Conservation (phyloP, 2,888 invertebrate genomes). For the Archips xylosteana region DNA sequence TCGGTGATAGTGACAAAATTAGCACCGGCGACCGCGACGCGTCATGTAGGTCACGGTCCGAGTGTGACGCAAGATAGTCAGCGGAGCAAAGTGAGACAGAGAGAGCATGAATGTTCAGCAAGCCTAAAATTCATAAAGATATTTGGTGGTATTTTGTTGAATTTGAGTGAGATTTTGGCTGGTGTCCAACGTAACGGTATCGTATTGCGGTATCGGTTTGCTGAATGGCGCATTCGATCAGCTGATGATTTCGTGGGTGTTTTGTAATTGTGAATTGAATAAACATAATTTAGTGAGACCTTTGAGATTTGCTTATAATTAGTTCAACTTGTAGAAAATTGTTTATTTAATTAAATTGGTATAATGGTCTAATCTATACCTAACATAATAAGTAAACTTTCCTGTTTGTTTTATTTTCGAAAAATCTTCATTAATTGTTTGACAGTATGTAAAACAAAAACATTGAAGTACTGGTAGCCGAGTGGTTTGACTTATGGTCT, state of each 20-base stretch:
- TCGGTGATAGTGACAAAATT: constrained; percentile 67
- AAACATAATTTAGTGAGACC: not conserved
- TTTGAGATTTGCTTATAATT: not conserved
- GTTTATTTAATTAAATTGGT: too few relatives aligned
- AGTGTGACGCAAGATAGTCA: constrained; percentile 49
- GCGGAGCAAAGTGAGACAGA: constrained; percentile 47
- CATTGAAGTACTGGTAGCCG: too few relatives aligned
- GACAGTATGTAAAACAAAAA: too few relatives aligned
- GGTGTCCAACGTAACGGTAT: constrained; percentile 21
- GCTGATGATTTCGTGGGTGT: not conserved
- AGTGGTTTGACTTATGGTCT: too few relatives aligned
- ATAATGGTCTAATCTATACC: too few relatives aligned
- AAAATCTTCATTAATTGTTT: too few relatives aligned
- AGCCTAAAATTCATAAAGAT: constrained; percentile 19
- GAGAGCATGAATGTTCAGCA: constrained; percentile 42
- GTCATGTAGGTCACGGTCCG: constrained; percentile 75
- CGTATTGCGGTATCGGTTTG: constrained; percentile 13
- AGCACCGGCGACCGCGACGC: constrained; percentile 59
- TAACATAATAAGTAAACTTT: too few relatives aligned
- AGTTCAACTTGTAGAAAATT: not conserved
- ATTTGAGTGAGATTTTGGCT: constrained; percentile 28
- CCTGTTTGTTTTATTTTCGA: too few relatives aligned
- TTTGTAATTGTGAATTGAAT: constrained; percentile 5
- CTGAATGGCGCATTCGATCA: constrained; percentile 19
- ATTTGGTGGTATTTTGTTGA: constrained; percentile 12